These are phyloP conservation scores for Acrobasis consociella DNA, from an alignment of 2,888 invertebrate genomes.

Conservation along the genomic window DNA sequence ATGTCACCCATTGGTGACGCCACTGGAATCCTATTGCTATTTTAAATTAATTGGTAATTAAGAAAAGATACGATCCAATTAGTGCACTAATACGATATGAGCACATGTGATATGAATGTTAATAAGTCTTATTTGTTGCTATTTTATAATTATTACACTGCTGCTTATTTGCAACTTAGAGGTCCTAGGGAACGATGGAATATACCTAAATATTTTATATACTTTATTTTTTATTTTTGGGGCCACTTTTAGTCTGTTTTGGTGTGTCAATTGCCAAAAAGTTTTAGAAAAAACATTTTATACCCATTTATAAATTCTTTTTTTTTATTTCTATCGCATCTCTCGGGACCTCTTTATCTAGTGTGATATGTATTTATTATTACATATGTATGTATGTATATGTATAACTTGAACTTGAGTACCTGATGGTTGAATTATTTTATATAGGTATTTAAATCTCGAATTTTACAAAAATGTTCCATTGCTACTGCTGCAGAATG, in stretches of 20 bases:
- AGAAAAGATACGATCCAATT: constrained; percentile 22
- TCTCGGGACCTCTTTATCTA: not conserved
- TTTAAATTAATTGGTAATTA: constrained; percentile 11
- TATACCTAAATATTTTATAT: not conserved
- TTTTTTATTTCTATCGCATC: no score
- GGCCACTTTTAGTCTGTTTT: no score
- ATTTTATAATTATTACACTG: not conserved
- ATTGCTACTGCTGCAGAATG: no score
- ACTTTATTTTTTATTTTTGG: no score
- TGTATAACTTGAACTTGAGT: not conserved
- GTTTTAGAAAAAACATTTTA: no score
- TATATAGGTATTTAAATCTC: not conserved
- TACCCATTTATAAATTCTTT: no score
- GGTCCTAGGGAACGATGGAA: not conserved
- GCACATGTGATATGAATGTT: constrained; percentile 47
- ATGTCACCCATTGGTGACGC: no score
- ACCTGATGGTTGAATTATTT: not conserved
- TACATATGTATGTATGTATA: not conserved
- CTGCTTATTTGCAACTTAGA: not conserved
- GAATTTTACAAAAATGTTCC: not conserved
- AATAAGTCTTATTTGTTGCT: constrained; percentile 26
- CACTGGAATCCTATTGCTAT: no score
- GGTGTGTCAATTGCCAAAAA: no score
- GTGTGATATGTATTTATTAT: no score
- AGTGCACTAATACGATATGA: constrained; percentile 38